Conservation (phyloP, 1,140 invertebrate species). For the Aphelinus certus region DNA sequence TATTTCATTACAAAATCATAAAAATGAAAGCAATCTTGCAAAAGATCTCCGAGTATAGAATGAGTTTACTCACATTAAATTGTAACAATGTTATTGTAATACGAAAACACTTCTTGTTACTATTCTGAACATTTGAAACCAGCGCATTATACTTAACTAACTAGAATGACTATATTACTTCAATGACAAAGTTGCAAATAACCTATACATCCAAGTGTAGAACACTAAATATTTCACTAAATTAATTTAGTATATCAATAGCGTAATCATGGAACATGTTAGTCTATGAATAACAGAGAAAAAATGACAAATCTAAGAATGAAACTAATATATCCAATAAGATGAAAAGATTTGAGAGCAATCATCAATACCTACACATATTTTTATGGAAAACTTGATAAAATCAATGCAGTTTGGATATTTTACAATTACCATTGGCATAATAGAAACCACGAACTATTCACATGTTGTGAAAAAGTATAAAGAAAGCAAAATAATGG, state of each 20-base stretch:
- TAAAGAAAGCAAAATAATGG: slow-evolving; percentile 8
- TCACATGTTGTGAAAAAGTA: background rate
- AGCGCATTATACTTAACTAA: too few species aligned
- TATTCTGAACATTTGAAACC: too few species aligned
- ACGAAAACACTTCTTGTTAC: too few species aligned
- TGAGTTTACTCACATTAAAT: too few species aligned
- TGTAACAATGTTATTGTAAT: too few species aligned
- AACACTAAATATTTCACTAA: too few species aligned
- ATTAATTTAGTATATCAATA: too few species aligned
- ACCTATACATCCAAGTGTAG: too few species aligned
- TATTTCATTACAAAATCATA: background rate
- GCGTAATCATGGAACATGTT: too few species aligned
- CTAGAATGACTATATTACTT: too few species aligned
- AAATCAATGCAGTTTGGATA: background rate
- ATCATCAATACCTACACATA: background rate
- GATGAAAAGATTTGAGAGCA: background rate
- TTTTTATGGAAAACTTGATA: background rate
- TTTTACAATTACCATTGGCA: background rate
- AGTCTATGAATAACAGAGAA: too few species aligned
- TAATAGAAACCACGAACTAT: background rate
- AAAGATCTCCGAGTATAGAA: background rate
- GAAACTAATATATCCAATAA: background rate
- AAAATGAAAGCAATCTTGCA: background rate
- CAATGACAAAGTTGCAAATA: too few species aligned
- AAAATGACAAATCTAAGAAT: background rate